A percentile compares a stretch with the other conserved stretches of the same genome.
phyloP scores from a whole-genome alignment of 2,113 vertebrate genomes.

The Ophiodon elongatus region DNA sequence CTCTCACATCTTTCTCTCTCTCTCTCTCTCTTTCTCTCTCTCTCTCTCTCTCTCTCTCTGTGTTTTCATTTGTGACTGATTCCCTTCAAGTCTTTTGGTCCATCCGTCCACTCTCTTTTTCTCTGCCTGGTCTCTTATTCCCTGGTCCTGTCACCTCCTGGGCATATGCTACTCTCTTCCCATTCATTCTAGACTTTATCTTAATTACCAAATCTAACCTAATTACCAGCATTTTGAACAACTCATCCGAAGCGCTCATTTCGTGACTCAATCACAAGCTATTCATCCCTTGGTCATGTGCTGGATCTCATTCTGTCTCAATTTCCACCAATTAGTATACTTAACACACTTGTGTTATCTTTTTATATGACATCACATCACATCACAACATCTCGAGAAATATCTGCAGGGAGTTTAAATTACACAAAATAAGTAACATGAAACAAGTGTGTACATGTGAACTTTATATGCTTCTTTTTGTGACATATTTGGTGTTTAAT shows the following conservation, averaged over 20 bases:
- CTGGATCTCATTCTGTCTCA: constrained; percentile 41
- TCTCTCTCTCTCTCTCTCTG: constrained; percentile 28
- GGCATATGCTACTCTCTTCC: constrained; percentile 43
- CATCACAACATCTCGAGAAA: constrained; percentile 4
- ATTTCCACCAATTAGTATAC: constrained; percentile 46
- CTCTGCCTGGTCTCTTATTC: constrained; percentile 40
- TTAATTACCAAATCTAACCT: constrained; percentile 65
- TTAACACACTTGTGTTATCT: constrained; percentile 6
- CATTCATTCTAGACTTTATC: constrained; percentile 39
- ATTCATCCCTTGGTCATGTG: constrained; percentile 24
- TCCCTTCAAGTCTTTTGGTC: constrained; percentile 37
- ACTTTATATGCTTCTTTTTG: constrained; percentile 24
- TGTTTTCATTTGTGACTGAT: constrained; percentile 40
- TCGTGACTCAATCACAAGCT: constrained; percentile 11
- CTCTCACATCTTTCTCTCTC: constrained; percentile 28
- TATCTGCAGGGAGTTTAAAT: constrained; percentile 32
- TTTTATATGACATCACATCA: constrained; percentile 21
- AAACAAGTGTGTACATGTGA: constrained; percentile 10
- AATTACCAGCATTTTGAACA: constrained; percentile 70
- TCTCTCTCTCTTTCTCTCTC: neutral
- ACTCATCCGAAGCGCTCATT: constrained; percentile 42
- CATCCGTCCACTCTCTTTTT: constrained; percentile 23
- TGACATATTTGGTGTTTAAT: constrained; percentile 41
- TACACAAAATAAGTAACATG: constrained; percentile 12
- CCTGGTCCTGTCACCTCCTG: constrained; percentile 44